Evolutionary conservation across 2,113 vertebrate genomes (phyloP).

Genomic region (Tachycineta bicolor): DNA sequence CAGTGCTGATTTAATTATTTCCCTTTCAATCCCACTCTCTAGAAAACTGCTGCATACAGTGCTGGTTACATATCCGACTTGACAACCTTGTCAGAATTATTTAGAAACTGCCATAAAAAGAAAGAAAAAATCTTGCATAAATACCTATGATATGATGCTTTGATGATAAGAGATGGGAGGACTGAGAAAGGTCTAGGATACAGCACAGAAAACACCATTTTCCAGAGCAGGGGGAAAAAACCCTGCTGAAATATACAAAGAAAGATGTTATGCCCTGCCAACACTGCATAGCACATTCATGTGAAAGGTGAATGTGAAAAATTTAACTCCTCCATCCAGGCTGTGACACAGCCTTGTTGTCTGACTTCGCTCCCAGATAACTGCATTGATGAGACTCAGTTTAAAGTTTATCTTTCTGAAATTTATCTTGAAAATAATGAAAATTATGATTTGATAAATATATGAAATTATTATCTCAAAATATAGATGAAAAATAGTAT

Average conservation of each 20-base stretch:
- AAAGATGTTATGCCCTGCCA: background rate
- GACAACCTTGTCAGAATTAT: background rate
- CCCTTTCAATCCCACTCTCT: background rate
- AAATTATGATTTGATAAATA: background rate
- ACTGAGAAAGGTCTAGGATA: background rate
- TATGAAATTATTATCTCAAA: background rate
- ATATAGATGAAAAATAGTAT: background rate
- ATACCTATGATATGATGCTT: background rate
- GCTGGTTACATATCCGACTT: background rate
- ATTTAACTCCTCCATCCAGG: background rate
- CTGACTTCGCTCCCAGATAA: background rate
- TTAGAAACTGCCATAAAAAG: background rate
- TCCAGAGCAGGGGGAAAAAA: background rate
- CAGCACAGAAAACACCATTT: background rate
- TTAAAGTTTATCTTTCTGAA: background rate
- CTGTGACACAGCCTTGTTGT: accelerated
- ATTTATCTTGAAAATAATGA: background rate
- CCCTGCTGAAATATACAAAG: background rate
- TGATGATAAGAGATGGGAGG: background rate
- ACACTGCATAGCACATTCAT: background rate
- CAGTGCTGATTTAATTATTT: background rate
- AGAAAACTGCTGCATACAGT: background rate
- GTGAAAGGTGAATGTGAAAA: background rate
- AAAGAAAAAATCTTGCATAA: background rate
- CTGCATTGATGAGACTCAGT: too few species aligned